phyloP scores from a whole-genome alignment of 2,888 invertebrate species.

The Campaea margaritaria region DNA sequence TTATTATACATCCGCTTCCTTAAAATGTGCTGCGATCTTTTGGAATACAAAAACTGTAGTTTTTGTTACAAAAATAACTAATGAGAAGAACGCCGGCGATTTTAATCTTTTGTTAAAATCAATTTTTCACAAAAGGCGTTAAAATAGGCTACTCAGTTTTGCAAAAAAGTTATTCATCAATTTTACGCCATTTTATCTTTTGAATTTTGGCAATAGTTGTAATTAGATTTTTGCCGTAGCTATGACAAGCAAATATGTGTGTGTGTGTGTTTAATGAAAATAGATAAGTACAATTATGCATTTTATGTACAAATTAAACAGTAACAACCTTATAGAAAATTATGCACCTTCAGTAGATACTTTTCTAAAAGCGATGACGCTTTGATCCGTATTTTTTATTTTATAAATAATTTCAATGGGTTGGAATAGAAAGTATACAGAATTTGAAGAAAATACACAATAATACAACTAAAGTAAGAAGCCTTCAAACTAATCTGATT shows the following conservation, averaged over 20 bases:
- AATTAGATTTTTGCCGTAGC: constrained; percentile 9
- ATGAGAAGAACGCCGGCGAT: constrained; percentile 48
- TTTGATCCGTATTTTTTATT: no score
- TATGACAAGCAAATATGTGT: neutral
- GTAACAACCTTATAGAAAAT: neutral
- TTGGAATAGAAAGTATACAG: neutral
- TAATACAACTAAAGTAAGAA: neutral
- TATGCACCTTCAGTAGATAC: neutral
- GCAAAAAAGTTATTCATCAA: constrained; percentile 41
- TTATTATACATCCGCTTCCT: constrained; percentile 29
- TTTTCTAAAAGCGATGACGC: neutral
- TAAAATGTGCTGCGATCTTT: constrained; percentile 17
- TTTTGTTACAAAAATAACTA: constrained; percentile 36
- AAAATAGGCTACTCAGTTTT: constrained; percentile 52
- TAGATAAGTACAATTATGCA: no score
- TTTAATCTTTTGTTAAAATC: constrained; percentile 63
- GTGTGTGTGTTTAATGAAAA: no score
- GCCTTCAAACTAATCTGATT: constrained; percentile 25
- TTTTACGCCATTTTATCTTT: constrained; percentile 37
- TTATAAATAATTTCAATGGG: neutral
- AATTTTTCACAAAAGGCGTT: constrained; percentile 65
- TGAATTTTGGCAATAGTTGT: constrained; percentile 31
- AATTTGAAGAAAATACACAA: neutral
- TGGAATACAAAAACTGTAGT: constrained; percentile 18
- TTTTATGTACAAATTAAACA: no score